phyloP scores from a whole-genome alignment of 2,888 invertebrate genomes.

The Agrotis puta region DNA sequence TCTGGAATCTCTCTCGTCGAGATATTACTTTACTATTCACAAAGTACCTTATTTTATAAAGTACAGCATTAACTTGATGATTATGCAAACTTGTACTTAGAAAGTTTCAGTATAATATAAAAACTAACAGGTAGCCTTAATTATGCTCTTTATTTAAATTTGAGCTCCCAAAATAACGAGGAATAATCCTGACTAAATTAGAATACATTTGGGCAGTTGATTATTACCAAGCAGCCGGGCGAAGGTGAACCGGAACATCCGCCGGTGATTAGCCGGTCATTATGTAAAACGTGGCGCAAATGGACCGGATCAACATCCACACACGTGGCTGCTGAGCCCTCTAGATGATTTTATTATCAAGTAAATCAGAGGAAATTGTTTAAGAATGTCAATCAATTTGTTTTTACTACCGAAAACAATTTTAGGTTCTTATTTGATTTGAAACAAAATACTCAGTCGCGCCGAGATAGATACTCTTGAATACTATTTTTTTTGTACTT shows the following conservation, averaged over 20 bases:
- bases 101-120: background rate
- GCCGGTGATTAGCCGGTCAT: slow-evolving; percentile 71
- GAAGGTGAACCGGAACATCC: slow-evolving; percentile 57
- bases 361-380: background rate
- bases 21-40: too few relatives aligned
- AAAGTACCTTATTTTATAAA: too few relatives aligned
- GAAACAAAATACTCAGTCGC: background rate
- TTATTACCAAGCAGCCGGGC: background rate
- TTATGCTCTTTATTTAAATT: too few relatives aligned
- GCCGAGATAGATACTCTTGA: slow-evolving; percentile 1
- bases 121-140: too few relatives aligned
- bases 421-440: background rate
- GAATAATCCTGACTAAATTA: background rate
- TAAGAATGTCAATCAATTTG: background rate
- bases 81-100: too few relatives aligned
- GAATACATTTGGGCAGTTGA: background rate
- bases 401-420: background rate
- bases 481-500: slow-evolving; percentile 12
- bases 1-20: too few relatives aligned
- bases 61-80: too few relatives aligned
- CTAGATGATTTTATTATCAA: background rate
- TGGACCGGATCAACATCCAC: slow-evolving; percentile 8
- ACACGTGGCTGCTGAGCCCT: background rate
- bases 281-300: slow-evolving; percentile 66
- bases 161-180: background rate